Percentiles rank a stretch among this genome's conserved stretches.
phyloP scores from a whole-genome alignment of 2,797 vertebrate genomes.

The Megaceryle alcyon region DNA sequence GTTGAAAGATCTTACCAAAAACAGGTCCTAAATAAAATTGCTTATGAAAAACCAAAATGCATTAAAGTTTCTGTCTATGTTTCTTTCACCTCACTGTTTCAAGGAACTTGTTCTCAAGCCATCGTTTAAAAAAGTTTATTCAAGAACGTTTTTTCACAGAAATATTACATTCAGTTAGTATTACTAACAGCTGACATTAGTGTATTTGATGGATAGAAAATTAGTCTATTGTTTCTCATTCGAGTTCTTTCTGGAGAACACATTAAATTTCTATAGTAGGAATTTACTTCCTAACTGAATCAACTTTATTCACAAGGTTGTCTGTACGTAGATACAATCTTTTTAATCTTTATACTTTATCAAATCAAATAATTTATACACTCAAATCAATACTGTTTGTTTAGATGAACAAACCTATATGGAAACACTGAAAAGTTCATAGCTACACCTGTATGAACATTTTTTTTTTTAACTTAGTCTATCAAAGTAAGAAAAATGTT shows the following conservation, averaged over 20 bases:
- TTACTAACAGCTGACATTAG: not conserved
- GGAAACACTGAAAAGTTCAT: not conserved
- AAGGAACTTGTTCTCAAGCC: not conserved
- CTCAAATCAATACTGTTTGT: not conserved
- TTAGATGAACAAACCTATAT: not conserved
- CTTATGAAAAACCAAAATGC: not conserved
- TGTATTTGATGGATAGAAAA: not conserved
- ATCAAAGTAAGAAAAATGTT: not conserved
- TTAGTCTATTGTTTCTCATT: not conserved
- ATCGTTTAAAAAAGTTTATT: not conserved
- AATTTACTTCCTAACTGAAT: not conserved
- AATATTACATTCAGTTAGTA: not conserved
- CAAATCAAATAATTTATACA: not conserved
- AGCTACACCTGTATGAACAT: not conserved
- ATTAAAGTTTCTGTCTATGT: not conserved
- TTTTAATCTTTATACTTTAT: not conserved
- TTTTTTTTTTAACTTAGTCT: not conserved
- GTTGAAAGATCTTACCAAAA: not conserved
- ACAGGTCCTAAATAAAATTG: not conserved
- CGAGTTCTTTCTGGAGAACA: not conserved
- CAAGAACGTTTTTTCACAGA: not conserved
- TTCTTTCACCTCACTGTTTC: not conserved
- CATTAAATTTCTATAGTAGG: not conserved
- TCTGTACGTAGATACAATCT: not conserved
- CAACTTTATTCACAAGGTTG: not conserved